A percentile compares a stretch with the other conserved stretches of the same genome.
Conservation (phyloP, 2,888 invertebrate species). For the Hyalella azteca region DNA sequence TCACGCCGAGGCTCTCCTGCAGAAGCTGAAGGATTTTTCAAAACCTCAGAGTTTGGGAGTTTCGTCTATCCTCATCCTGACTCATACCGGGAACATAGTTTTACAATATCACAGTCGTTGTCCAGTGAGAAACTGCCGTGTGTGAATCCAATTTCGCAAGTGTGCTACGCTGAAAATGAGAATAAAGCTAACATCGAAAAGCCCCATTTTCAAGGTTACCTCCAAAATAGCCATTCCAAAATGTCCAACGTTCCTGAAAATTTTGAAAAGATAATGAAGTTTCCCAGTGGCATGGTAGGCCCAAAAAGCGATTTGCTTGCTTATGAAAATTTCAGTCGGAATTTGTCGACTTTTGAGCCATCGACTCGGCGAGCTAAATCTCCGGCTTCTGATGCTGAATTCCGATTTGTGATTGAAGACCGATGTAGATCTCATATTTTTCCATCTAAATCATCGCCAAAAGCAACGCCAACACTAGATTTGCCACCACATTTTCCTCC, state of each 20-base stretch:
- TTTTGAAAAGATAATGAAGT: background rate
- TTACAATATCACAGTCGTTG: background rate
- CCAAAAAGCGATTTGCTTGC: background rate
- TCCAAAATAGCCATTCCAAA: background rate
- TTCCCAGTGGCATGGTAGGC: background rate
- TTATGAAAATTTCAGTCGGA: background rate
- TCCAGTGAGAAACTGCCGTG: background rate
- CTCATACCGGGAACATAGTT: background rate
- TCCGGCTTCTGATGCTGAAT: background rate
- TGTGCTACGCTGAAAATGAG: background rate
- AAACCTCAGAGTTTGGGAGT: too few species aligned
- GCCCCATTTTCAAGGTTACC: background rate
- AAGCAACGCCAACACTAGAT: background rate
- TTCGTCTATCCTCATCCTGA: background rate
- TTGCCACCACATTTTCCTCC: conserved; percentile 1
- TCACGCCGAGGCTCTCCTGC: background rate
- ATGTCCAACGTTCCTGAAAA: background rate
- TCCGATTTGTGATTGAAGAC: background rate
- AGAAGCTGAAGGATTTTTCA: background rate
- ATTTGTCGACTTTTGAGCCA: background rate
- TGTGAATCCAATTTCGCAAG: background rate
- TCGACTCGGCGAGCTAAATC: background rate
- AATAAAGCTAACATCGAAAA: background rate
- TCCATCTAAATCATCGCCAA: background rate
- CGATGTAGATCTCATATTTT: background rate